A percentile compares a stretch with the other conserved stretches of the same genome.
Conservation (phyloP, 1,140 invertebrate genomes). For the Drosophila watanabei region DNA sequence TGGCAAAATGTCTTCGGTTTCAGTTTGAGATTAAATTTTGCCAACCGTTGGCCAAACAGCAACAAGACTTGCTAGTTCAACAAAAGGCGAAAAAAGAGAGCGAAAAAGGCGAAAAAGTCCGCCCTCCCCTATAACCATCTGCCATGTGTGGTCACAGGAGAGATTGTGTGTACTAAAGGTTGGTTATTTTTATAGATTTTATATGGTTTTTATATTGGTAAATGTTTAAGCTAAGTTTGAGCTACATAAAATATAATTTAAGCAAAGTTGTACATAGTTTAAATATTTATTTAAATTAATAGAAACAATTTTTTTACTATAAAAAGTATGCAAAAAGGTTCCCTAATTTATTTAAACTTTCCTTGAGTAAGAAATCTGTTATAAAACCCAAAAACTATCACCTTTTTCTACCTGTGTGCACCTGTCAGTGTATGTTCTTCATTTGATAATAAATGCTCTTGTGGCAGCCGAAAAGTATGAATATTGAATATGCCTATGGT, state of each 20-base stretch:
- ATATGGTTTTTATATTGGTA: not conserved
- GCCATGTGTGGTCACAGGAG: constrained; percentile 7
- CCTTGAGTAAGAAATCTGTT: not conserved
- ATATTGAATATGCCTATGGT: constrained; percentile 75
- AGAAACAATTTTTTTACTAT: not conserved
- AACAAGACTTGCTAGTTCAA: constrained; percentile 65
- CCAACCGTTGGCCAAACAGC: constrained; percentile 66
- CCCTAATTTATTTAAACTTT: not conserved
- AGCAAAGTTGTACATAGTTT: fast-evolving
- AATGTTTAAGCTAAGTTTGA: not conserved
- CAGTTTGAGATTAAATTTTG: constrained; percentile 81
- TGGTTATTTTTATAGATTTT: not conserved
- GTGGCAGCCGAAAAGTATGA: constrained; percentile 67
- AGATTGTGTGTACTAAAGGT: not conserved
- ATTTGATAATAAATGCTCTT: constrained; percentile 67
- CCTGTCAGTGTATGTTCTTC: not conserved
- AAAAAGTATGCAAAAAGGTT: not conserved
- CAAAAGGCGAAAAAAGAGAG: constrained; percentile 30
- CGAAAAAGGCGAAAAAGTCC: not conserved
- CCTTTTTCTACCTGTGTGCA: constrained; percentile 13
- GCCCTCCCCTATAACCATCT: not conserved
- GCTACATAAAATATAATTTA: not conserved
- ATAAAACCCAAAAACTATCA: not conserved
- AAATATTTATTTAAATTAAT: not conserved
- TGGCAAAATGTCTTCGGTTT: constrained; percentile 75